Evolutionary conservation across 2,797 vertebrate genomes (phyloP), one percentile per base, ranked within the genome.

Genomic region (Anguilla pacifica): DNA sequence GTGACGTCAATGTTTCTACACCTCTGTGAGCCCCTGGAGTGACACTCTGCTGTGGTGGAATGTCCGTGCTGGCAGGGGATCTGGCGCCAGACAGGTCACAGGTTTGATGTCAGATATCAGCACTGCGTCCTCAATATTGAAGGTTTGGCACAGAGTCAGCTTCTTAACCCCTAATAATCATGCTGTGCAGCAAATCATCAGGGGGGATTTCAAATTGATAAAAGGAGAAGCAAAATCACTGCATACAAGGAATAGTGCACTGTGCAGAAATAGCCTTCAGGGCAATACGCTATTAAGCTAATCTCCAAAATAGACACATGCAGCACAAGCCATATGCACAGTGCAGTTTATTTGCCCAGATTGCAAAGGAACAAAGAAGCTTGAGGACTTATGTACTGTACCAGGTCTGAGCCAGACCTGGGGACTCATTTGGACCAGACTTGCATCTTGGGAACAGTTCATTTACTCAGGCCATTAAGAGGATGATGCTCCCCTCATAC

Each of bases 401-500:
- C 72, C 43, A 17, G 72, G 72, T 39, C 72, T 77, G 31, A 17
- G 72, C 15, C 11, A 17, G 35, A 77, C 72, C 72, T 43, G 72
- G 35, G 72, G 72, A 77, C 72, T 43, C 72, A 77, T 43, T 77
- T 17, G 3, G 72, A 72, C 67, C 67, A 31, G 28, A 77, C 72
- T 39, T 43, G 35, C 31, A 43, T 35, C 72, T 39, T 25, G 72
- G 72, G 31, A 77, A 77, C 72, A 77, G 72, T 43, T 77, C 72
- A 39, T 39, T 77, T 72, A 72, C 67, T 72, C 67, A 72, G 67
- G 67, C 67, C n/a, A 31, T 72, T 72, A 72, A 31, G n/a, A 72
- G n/a, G n/a, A 31, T 28, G 67, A 72, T 72, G 67, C 67, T 72
- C 28, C n/a, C 67, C 28, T 28, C 67, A 77, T 77, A 77, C 72